A percentile compares a stretch with the other conserved stretches of the same genome.
These are phyloP conservation scores for Eupithecia insigniata DNA, from an alignment of 2,888 invertebrate species.

Conservation along the genomic window DNA sequence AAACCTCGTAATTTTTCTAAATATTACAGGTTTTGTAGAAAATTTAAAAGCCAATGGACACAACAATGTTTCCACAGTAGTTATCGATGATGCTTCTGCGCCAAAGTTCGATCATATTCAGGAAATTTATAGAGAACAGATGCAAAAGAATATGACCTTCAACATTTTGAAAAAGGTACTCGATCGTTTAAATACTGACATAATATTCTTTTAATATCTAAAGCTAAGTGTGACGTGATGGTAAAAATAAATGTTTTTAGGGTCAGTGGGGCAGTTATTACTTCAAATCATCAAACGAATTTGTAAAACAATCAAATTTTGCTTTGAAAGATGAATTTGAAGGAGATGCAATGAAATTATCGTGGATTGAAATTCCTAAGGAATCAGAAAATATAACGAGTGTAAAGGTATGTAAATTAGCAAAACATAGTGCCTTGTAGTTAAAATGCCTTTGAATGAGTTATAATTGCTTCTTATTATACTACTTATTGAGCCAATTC, in stretches of 20 bases:
- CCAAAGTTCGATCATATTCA: slow-evolving; percentile 78
- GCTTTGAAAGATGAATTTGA: slow-evolving; percentile 1
- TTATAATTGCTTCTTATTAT: not conserved
- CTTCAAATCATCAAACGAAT: not conserved
- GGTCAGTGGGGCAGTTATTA: slow-evolving; percentile 4
- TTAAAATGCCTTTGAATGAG: not conserved
- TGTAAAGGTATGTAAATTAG: not conserved
- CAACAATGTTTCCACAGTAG: slow-evolving; percentile 72
- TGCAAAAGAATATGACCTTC: slow-evolving; percentile 85
- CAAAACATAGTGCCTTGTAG: not conserved
- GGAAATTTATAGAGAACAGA: slow-evolving; percentile 77
- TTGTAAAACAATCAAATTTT: not conserved
- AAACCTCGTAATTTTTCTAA: no score
- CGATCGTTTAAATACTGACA: not conserved
- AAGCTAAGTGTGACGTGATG: not conserved
- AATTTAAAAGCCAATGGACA: slow-evolving; percentile 86
- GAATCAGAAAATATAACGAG: not conserved
- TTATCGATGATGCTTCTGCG: slow-evolving; percentile 75
- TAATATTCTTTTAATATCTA: not conserved
- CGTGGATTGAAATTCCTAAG: not conserved
- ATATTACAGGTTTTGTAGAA: slow-evolving; percentile 86
- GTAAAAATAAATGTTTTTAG: not conserved
- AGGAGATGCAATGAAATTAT: not conserved
- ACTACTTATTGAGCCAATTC: not conserved
- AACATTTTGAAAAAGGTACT: slow-evolving; percentile 82